Percentiles rank a stretch among this genome's conserved stretches.
Evolutionary conservation across 2,888 invertebrate species (phyloP).

Genomic region (Agrotis exclamationis): DNA sequence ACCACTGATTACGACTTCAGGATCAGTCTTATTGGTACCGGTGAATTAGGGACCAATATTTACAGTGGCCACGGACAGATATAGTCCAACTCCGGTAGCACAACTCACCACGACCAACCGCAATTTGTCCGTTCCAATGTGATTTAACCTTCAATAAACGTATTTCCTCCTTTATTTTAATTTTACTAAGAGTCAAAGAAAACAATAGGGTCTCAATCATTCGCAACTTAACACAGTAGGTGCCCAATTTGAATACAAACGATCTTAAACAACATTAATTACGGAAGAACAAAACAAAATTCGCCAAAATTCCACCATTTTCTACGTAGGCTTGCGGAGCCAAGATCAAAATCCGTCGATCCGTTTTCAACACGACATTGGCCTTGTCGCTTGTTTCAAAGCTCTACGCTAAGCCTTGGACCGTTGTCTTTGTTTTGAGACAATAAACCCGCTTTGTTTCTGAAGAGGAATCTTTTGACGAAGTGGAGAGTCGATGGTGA

Average conservation of each 20-base stretch:
- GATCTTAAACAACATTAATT: slow-evolving; percentile 28
- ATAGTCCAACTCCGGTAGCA: too few relatives aligned
- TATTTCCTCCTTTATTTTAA: neutral
- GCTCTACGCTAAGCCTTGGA: slow-evolving; percentile 77
- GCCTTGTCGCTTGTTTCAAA: slow-evolving; percentile 74
- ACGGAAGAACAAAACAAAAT: slow-evolving; percentile 38
- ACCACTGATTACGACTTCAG: neutral
- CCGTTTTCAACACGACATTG: slow-evolving; percentile 59
- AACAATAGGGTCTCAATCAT: slow-evolving; percentile 25
- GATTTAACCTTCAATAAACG: too few relatives aligned
- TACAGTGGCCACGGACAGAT: too few relatives aligned
- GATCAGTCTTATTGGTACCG: neutral
- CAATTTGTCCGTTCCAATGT: too few relatives aligned
- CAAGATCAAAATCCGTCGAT: slow-evolving; percentile 53
- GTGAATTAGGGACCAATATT: neutral
- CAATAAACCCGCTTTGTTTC: slow-evolving; percentile 85
- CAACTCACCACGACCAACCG: too few relatives aligned
- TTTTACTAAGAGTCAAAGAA: neutral
- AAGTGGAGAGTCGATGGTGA: slow-evolving; percentile 71
- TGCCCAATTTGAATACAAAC: slow-evolving; percentile 32
- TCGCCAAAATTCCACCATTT: slow-evolving; percentile 34
- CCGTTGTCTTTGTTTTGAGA: slow-evolving; percentile 86
- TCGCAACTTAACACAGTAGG: slow-evolving; percentile 16
- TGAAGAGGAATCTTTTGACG: slow-evolving; percentile 77
- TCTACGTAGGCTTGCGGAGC: slow-evolving; percentile 30